Evolutionary conservation across 1,140 invertebrate species (phyloP).

Genomic region (Camponotus pennsylvanicus): DNA sequence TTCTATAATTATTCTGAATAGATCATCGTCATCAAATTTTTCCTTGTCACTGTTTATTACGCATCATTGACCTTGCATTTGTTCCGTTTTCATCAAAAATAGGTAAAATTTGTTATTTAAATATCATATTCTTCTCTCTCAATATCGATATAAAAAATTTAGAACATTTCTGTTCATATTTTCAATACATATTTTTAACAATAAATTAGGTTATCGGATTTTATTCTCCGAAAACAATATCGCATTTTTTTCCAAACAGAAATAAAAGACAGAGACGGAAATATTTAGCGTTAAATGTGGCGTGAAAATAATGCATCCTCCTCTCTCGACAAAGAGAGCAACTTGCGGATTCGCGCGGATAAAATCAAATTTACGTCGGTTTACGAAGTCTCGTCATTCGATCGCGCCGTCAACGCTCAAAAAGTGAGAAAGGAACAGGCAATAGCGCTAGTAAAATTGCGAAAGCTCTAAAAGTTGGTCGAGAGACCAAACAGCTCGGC

Average conservation of each 20-base stretch:
- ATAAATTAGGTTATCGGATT: neutral
- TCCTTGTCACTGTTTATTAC: neutral
- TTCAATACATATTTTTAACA: neutral
- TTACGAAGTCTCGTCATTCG: conserved; percentile 48
- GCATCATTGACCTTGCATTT: neutral
- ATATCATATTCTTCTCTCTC: neutral
- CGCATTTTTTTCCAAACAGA: neutral
- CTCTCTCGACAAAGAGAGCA: neutral
- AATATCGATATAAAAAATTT: neutral
- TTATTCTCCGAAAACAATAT: neutral
- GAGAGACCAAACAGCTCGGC: conserved; percentile 43
- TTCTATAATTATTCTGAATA: neutral
- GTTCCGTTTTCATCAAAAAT: neutral
- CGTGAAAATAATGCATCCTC: neutral
- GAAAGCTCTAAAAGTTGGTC: conserved; percentile 71
- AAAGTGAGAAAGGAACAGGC: conserved; percentile 44
- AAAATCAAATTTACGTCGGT: conserved; percentile 29
- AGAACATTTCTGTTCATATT: neutral
- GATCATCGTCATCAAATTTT: neutral
- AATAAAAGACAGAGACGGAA: neutral
- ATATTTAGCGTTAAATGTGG: neutral
- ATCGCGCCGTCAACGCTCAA: conserved; percentile 16
- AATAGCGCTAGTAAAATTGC: conserved; percentile 52
- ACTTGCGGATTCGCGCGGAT: neutral
- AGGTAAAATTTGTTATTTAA: neutral